These are phyloP conservation scores for Hypercompe scribonia DNA, from an alignment of 2,888 invertebrate species.

Conservation along the genomic window DNA sequence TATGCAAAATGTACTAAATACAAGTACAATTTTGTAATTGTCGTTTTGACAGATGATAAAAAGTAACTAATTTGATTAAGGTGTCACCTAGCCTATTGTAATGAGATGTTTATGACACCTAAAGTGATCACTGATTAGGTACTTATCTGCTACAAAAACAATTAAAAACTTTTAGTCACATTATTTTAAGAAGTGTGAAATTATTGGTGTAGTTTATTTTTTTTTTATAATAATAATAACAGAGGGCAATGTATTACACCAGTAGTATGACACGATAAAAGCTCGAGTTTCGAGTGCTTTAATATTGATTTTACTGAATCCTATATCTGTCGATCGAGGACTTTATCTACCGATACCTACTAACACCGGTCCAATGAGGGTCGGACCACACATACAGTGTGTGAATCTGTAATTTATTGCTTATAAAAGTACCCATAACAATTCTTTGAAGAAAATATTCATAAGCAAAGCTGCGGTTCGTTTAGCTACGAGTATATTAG, in stretches of 20 bases:
- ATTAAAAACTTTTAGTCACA: no score
- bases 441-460: neutral
- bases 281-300: constrained; percentile 56
- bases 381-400: neutral
- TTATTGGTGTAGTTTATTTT: no score
- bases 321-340: constrained; percentile 51
- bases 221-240: neutral
- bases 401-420: neutral
- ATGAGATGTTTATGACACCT: no score
- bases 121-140: no score
- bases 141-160: no score
- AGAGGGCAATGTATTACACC: constrained; percentile 9
- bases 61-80: no score
- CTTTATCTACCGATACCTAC: constrained; percentile 39
- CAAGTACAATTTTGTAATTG: no score
- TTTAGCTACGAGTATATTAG: no score
- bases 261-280: constrained; percentile 29
- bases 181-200: neutral
- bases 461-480: neutral
- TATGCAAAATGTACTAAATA: no score
- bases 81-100: no score
- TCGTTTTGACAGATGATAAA: no score
- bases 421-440: neutral
- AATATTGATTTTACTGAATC: constrained; percentile 61
- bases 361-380: constrained; percentile 8